A percentile compares a stretch with the other conserved stretches of the same genome.
Conservation (phyloP, 2,113 vertebrate genomes). For the Rhineura floridana region DNA sequence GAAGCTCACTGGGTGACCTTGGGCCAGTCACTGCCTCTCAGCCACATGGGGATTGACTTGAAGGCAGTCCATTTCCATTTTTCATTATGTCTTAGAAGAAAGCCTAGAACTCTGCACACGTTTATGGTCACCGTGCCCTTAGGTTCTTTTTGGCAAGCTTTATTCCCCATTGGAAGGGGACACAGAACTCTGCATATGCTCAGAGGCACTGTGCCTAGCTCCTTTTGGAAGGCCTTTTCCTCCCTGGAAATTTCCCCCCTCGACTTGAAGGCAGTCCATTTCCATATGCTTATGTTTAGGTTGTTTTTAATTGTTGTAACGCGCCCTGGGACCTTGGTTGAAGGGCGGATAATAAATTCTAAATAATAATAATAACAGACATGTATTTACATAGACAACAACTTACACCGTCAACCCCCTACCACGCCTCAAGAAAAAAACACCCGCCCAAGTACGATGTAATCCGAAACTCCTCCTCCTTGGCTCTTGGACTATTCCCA, state of each 20-base stretch:
- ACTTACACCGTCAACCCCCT: too few relatives aligned
- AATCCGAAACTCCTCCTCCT: not conserved
- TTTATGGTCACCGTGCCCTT: not conserved
- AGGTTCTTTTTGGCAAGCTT: not conserved
- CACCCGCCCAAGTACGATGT: not conserved
- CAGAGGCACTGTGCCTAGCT: not conserved
- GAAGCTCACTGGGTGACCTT: too few relatives aligned
- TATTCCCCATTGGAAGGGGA: not conserved
- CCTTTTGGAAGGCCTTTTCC: not conserved
- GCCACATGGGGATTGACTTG: too few relatives aligned
- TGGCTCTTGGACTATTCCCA: accelerated
- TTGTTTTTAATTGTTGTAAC: too few relatives aligned
- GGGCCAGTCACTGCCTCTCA: too few relatives aligned
- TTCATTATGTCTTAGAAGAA: too few relatives aligned
- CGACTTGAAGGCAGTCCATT: too few relatives aligned
- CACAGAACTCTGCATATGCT: not conserved
- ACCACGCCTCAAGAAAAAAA: not conserved
- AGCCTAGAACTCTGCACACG: not conserved
- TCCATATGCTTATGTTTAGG: too few relatives aligned
- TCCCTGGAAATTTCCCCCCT: not conserved
- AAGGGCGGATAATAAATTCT: too few relatives aligned
- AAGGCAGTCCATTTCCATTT: too few relatives aligned
- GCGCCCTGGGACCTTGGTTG: too few relatives aligned
- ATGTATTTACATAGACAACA: not conserved
- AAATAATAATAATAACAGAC: too few relatives aligned